phyloP scores from a whole-genome alignment of 1,140 invertebrate genomes.

The Steinernema khuongi region DNA sequence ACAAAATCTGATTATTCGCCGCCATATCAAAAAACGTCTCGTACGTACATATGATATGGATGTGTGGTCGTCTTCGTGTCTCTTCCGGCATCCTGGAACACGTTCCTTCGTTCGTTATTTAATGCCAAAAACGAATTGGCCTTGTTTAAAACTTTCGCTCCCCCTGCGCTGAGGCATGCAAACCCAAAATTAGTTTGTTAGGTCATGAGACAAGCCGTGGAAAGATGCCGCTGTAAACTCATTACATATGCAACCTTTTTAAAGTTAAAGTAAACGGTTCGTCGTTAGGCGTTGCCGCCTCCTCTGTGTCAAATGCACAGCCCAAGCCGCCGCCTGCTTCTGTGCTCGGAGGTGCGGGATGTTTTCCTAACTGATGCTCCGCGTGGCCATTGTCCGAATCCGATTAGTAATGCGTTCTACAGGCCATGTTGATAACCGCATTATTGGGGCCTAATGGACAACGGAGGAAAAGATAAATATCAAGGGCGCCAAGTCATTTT shows the following conservation, averaged over 20 bases:
- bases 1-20: too few species aligned
- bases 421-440: background rate
- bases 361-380: background rate
- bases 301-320: too few species aligned
- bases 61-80: too few species aligned
- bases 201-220: background rate
- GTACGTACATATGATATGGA: too few species aligned
- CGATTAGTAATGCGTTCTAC: background rate
- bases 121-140: background rate
- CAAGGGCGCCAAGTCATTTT: background rate
- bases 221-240: background rate
- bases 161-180: background rate
- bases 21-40: too few species aligned
- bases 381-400: background rate
- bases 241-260: background rate
- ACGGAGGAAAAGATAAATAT: background rate
- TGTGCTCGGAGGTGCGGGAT: background rate
- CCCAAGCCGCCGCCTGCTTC: too few species aligned
- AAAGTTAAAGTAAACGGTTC: too few species aligned
- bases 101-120: background rate
- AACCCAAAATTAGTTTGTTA: slow-evolving; percentile 2
- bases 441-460: background rate
- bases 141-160: slow-evolving; percentile 12
- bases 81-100: background rate
- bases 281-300: too few species aligned